Evolutionary conservation across 2,888 invertebrate species (phyloP), one percentile per base, ranked within the genome.

Genomic region (Euzophera pinguis): DNA sequence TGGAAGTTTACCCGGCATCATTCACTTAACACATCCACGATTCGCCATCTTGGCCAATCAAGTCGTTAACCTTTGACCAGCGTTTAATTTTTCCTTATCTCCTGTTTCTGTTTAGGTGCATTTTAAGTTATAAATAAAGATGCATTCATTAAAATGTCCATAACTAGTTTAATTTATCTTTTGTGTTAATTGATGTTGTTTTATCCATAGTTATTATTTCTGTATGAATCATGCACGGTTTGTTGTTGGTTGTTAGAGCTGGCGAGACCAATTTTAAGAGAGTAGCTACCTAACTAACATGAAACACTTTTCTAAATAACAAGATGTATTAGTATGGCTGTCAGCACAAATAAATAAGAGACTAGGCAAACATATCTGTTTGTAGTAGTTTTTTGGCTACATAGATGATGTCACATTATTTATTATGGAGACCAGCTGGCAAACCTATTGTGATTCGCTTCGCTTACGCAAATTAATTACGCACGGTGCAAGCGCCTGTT

Each of bases 1-100:
- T 61, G 60, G 66, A 66, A 69, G 70, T 72, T 68, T 68, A 65
- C 67, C 76, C 67, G 78, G 77, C 81, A 86, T 87, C 83, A 85
- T 84, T 78, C 84, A 86, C 82, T 87, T 87, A 86, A 74, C 83
- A 84, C 83, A 75, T 81, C 81, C 70, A 77, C 78, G 63, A 76
- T 77, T 77, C 81, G 84, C 80, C 84, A 81, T 84, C 81, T 80
- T 83, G 74, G 70, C 71, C 81, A 83, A 87, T 86, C 84, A 84
- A 80, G 80, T 85, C 77, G 82, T 88, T 88, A 85, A 87, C 87
- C 86, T 79, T 68, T 69, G 71, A 58, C 67, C 58, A 38, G 47
- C 47, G 53, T 41, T 32, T 45, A 13, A 45, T 45, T 45, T 45
- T 45, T 45, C 32, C 32, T 45, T 45, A 45, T 45, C 45, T 32